These are phyloP conservation scores for Rotaria sp. DNA, from an alignment of 2,888 invertebrate species.

Conservation along the genomic window DNA sequence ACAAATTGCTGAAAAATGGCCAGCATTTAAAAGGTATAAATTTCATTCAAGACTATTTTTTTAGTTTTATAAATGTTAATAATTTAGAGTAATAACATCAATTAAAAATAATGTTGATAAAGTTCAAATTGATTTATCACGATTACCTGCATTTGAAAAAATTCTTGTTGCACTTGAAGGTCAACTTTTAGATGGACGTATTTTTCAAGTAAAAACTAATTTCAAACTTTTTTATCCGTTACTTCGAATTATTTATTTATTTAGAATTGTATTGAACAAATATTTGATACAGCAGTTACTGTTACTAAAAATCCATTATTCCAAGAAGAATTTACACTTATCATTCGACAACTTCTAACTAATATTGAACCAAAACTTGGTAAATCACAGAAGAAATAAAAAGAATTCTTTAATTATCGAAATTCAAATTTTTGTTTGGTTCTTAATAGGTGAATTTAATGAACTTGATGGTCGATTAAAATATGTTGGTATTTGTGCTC, in stretches of 20 bases:
- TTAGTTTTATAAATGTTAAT: background rate
- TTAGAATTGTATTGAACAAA: constrained; percentile 51
- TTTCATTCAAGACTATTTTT: background rate
- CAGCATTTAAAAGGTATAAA: constrained; percentile 64
- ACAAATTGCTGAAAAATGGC: constrained; percentile 67
- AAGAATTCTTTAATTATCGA: background rate
- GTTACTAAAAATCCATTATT: constrained; percentile 57
- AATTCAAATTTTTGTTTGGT: background rate
- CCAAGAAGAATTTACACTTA: constrained; percentile 65
- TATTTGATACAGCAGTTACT: constrained; percentile 53
- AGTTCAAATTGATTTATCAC: constrained; percentile 62
- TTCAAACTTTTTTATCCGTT: too few relatives aligned
- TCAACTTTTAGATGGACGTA: constrained; percentile 65
- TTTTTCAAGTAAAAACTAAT: constrained; percentile 62
- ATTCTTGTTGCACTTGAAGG: constrained; percentile 67
- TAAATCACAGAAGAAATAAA: constrained; percentile 40
- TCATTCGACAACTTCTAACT: constrained; percentile 61
- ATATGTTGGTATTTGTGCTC: constrained; percentile 53
- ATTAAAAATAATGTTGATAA: constrained; percentile 64
- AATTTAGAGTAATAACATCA: constrained; percentile 62
- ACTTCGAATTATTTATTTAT: constrained; percentile 42
- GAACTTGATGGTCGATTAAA: constrained; percentile 52
- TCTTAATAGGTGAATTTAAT: constrained; percentile 48
- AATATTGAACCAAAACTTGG: constrained; percentile 50
- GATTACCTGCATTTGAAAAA: constrained; percentile 65